phyloP scores from a whole-genome alignment of 2,888 invertebrate genomes.

The Megalurothrips usitatus region DNA sequence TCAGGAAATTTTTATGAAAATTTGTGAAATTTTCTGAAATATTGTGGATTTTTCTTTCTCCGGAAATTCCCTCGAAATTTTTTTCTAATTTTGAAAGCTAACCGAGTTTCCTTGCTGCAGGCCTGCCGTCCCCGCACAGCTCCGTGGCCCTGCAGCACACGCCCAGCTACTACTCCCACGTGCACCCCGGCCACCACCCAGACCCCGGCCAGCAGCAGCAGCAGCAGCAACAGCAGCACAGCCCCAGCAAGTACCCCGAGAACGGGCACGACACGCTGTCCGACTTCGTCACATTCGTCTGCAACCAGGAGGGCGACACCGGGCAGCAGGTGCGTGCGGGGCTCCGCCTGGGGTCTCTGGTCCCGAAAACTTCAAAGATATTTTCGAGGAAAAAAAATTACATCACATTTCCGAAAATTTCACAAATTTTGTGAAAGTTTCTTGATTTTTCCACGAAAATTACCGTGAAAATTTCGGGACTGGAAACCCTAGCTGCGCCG shows the following conservation, averaged over 20 bases:
- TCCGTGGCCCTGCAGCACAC: conserved; percentile 50
- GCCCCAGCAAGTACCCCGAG: conserved; percentile 67
- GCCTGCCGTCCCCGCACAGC: conserved; percentile 51
- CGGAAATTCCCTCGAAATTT: too few species aligned
- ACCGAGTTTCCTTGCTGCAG: conserved; percentile 43
- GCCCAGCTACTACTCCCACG: conserved; percentile 55
- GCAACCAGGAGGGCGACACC: conserved; percentile 79
- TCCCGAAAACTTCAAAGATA: too few species aligned
- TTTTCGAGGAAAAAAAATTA: too few species aligned
- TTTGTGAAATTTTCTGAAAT: too few species aligned
- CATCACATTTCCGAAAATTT: not conserved
- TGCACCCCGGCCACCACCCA: conserved; percentile 41
- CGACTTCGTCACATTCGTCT: conserved; percentile 95
- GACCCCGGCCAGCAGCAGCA: conserved; percentile 53
- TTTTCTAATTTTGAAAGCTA: too few species aligned
- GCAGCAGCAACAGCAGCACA: conserved; percentile 51
- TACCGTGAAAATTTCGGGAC: too few species aligned
- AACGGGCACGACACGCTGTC: conserved; percentile 84
- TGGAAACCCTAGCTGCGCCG: too few species aligned
- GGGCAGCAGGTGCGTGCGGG: conserved; percentile 55
- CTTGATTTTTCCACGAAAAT: too few species aligned
- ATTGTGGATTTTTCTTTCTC: too few species aligned
- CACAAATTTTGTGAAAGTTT: too few species aligned
- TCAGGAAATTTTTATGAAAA: too few species aligned
- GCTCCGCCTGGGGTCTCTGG: too few species aligned